Base-by-base conservation (phyloP, 2,113 vertebrate genomes). In the Engystomops pustulosus region DNA sequence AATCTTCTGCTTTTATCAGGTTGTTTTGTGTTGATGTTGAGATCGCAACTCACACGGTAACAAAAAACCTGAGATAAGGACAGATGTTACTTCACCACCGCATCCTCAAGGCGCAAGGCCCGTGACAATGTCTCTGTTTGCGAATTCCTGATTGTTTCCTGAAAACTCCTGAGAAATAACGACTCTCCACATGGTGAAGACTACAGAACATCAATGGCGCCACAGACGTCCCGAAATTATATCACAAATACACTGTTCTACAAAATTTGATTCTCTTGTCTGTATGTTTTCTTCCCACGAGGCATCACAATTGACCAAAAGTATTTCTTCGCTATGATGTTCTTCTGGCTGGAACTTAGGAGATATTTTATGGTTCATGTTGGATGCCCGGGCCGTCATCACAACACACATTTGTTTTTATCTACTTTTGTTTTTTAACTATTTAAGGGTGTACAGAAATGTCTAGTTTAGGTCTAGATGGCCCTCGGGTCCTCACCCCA, bases 1-100 rank as follows among this genome's bases (percentile, higher is more conserved):
- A 72, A 74, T 27, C 23, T 30, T 74, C 27, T 10, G 15, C 25
- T 49, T 45, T 49, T 30, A 74, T 74, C 44, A 49, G 1, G 3
- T 32, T 74, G 71, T 49, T 49, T 49, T 3, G 23, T 20, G 44
- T 18, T 27, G 25, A 49, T 47, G 25, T 20, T 49, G 44, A 47
- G 20, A 45, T 20, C 41, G 12, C 44, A 32, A 17, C 25, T 74
- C 71, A 18, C 23, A 32, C 25, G 32, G 32, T 36, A 49, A 49
- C 71, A 49, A 51, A 74, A 32, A 49, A 74, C 45, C 71, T 30
- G 44, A 32, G 71, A 74, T 51, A 20, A 67, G 25, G 44, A 74
- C 44, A 27, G 71, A 74, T 17, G 44, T 17, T 49, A 30, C 25
- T 23, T 49, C 23, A 49, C 44, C 4, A 25, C 45, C 11, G 6